Conservation (phyloP, 2,113 vertebrate species). For the Osmerus eperlanus region DNA sequence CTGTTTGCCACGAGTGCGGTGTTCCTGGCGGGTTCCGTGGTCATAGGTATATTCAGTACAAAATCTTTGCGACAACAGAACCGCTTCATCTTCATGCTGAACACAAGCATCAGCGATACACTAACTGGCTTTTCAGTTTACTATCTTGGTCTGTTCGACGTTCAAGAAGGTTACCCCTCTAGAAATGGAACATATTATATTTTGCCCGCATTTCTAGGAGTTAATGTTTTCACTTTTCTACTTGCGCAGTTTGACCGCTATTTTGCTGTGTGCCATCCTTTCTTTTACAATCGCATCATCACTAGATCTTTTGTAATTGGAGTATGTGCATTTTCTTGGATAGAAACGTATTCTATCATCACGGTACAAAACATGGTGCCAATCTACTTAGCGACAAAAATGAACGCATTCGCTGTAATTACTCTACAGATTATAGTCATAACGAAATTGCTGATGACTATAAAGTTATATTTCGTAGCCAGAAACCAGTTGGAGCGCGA, state of each 20-base stretch:
- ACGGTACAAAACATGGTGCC: conserved; percentile 66
- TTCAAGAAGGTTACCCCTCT: conserved; percentile 74
- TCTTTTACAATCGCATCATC: conserved; percentile 69
- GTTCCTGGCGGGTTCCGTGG: conserved; percentile 68
- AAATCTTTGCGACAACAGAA: conserved; percentile 67
- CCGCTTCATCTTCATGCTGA: conserved; percentile 76
- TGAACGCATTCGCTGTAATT: conserved; percentile 70
- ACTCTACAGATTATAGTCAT: conserved; percentile 68
- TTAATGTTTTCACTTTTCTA: conserved; percentile 73
- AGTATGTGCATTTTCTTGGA: conserved; percentile 67
- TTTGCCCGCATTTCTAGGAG: conserved; percentile 71
- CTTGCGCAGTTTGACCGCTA: conserved; percentile 77
- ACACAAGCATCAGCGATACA: conserved; percentile 77
- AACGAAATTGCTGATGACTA: conserved; percentile 68
- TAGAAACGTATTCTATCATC: conserved; percentile 68
- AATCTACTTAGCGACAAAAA: conserved; percentile 62
- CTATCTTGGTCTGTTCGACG: conserved; percentile 76
- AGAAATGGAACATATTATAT: conserved; percentile 71
- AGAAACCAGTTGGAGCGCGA: conserved; percentile 66
- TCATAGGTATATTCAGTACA: conserved; percentile 59
- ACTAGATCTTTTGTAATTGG: conserved; percentile 49
- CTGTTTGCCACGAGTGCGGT: conserved; percentile 66
- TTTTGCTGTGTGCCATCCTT: conserved; percentile 70
- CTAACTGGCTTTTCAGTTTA: conserved; percentile 72
- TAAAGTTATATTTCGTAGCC: conserved; percentile 72